Evolutionary conservation across 2,888 invertebrate species (phyloP).

Genomic region (Augochlorella aurata): DNA sequence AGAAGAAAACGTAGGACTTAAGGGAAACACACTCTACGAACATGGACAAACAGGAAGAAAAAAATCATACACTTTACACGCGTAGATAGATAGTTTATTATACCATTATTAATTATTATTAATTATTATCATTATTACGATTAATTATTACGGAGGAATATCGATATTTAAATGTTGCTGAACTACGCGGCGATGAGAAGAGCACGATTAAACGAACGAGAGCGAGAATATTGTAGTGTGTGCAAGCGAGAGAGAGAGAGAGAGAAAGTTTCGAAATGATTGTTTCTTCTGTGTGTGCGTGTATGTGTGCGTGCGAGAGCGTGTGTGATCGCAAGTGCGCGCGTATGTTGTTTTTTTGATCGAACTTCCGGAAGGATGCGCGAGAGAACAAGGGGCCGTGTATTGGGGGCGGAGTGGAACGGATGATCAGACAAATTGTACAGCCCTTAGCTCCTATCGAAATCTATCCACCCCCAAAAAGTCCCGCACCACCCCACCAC

Average conservation of each 20-base stretch:
- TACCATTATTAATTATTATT: conserved; percentile 74
- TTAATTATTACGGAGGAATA: conserved; percentile 75
- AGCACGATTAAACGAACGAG: conserved; percentile 55
- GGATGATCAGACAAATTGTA: conserved; percentile 74
- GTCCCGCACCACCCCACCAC: conserved; percentile 68
- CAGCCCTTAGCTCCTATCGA: conserved; percentile 72
- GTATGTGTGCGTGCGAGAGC: neutral
- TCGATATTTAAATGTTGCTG: conserved; percentile 81
- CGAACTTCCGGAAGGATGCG: conserved; percentile 57
- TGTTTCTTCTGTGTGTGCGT: conserved; percentile 25
- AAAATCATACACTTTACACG: conserved; percentile 72
- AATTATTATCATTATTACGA: conserved; percentile 73
- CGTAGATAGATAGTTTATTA: conserved; percentile 79
- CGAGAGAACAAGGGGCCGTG: conserved; percentile 71
- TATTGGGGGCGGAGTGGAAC: conserved; percentile 76
- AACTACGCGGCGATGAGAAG: conserved; percentile 63
- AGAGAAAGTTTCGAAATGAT: conserved; percentile 43
- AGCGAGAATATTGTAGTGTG: conserved; percentile 34
- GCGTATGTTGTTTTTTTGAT: conserved; percentile 56
- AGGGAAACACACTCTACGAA: conserved; percentile 71
- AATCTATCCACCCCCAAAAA: conserved; percentile 63
- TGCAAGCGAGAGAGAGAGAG: conserved; percentile 45
- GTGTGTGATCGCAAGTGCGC: conserved; percentile 29
- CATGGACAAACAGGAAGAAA: conserved; percentile 53
- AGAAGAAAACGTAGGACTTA: conserved; percentile 63